Percentiles rank a stretch among this genome's conserved stretches.
Evolutionary conservation across 2,797 vertebrate species (phyloP).

Genomic region (Gymnothorax reevesii): DNA sequence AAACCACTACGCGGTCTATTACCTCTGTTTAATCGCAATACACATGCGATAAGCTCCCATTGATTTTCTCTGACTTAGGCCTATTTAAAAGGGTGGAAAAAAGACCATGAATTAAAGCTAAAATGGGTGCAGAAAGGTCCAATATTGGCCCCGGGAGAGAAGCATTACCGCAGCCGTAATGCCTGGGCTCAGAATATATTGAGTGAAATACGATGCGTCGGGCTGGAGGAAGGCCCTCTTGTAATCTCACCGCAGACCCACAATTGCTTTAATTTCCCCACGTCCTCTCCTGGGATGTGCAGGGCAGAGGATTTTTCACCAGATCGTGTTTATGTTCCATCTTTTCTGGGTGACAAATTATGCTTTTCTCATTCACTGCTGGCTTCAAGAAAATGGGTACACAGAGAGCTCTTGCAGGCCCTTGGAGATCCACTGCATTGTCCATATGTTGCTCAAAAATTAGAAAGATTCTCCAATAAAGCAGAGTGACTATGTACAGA

Average conservation of each 20-base stretch:
- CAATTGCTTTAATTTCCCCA: constrained; percentile 13
- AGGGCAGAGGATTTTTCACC: neutral
- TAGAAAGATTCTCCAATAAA: neutral
- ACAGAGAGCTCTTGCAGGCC: neutral
- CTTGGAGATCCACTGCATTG: neutral
- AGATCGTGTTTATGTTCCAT: neutral
- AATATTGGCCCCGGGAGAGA: neutral
- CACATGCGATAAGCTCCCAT: neutral
- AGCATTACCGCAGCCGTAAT: neutral
- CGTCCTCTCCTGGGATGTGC: neutral
- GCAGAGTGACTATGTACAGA: neutral
- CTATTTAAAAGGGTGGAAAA: neutral
- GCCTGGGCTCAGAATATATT: neutral
- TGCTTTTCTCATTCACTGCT: neutral
- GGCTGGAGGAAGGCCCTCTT: neutral
- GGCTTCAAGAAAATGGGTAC: neutral
- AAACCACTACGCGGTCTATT: neutral
- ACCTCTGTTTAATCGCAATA: neutral
- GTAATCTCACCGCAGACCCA: neutral
- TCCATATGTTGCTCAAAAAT: neutral
- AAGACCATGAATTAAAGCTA: neutral
- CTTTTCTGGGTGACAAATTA: neutral
- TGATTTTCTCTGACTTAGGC: neutral
- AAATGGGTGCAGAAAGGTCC: neutral
- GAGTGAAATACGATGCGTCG: constrained; percentile 5